These are phyloP conservation scores for Polylopha cassiicola DNA, from an alignment of 2,888 invertebrate genomes.

Conservation along the genomic window DNA sequence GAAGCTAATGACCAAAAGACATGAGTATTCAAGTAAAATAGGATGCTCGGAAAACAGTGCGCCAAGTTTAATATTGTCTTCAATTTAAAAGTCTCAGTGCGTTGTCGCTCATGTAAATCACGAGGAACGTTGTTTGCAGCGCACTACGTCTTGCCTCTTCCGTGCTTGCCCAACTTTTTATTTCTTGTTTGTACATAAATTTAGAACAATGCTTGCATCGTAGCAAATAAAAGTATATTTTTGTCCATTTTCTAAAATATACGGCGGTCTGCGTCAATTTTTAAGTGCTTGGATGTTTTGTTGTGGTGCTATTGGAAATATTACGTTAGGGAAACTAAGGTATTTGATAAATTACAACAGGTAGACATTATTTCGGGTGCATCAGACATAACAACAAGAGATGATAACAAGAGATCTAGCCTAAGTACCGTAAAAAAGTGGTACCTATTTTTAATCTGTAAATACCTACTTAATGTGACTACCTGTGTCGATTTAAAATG, in stretches of 20 bases:
- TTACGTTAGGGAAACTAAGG: too few species aligned
- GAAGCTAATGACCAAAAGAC: conserved; percentile 15
- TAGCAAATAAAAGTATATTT: conserved; percentile 31
- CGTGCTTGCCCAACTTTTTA: conserved; percentile 30
- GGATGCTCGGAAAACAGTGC: conserved; percentile 17
- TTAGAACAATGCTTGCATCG: conserved; percentile 27
- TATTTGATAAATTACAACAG: too few species aligned
- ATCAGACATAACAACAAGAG: too few species aligned
- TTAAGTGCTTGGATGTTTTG: too few species aligned
- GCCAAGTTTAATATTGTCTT: conserved; percentile 25
- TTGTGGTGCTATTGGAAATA: too few species aligned
- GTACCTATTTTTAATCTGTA: too few species aligned
- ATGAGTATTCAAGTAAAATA: too few species aligned
- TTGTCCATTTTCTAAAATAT: conserved; percentile 23
- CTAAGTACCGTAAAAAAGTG: too few species aligned
- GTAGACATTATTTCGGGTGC: too few species aligned
- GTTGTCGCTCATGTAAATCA: conserved; percentile 30
- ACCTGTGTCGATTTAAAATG: too few species aligned
- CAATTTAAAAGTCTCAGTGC: conserved; percentile 30
- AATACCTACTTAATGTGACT: too few species aligned
- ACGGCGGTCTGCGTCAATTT: conserved; percentile 13
- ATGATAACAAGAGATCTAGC: too few species aligned
- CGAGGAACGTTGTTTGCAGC: conserved; percentile 29
- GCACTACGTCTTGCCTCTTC: conserved; percentile 30
- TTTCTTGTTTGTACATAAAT: conserved; percentile 32